Conservation (phyloP, 2,113 vertebrate species). For the Protobothrops flavoviridis region DNA sequence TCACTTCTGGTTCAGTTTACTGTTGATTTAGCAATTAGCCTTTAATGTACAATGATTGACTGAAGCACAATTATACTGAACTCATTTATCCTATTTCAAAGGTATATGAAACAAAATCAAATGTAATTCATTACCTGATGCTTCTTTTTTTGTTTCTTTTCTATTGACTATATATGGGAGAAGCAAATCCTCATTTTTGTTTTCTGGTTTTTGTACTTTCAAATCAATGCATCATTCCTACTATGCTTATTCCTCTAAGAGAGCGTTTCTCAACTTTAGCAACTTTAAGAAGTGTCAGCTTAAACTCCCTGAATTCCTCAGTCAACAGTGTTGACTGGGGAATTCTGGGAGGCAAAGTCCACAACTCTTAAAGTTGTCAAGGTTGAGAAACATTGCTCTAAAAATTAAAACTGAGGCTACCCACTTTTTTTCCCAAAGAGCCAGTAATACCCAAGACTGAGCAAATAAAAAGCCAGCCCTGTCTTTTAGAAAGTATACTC, state of each 20-base stretch:
- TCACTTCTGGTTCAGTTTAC: background rate
- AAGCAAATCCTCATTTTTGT: background rate
- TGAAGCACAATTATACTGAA: background rate
- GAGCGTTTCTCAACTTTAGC: background rate
- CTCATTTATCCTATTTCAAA: background rate
- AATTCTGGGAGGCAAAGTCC: no score
- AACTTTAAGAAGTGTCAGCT: background rate
- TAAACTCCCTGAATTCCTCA: background rate
- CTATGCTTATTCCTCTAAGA: background rate
- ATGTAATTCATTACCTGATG: background rate
- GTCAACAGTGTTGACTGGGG: no score
- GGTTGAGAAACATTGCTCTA: background rate
- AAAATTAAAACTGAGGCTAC: background rate
- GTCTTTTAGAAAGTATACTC: background rate
- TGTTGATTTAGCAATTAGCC: background rate
- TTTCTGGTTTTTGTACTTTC: background rate
- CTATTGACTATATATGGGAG: background rate
- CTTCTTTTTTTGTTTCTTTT: background rate
- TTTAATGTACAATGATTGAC: background rate
- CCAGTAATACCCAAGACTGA: background rate
- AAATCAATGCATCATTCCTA: background rate
- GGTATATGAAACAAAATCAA: background rate
- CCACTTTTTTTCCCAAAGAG: background rate
- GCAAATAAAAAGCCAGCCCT: background rate
- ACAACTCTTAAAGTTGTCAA: background rate